Conservation (phyloP, 2,888 invertebrate species). For the Cheilosia urbana region DNA sequence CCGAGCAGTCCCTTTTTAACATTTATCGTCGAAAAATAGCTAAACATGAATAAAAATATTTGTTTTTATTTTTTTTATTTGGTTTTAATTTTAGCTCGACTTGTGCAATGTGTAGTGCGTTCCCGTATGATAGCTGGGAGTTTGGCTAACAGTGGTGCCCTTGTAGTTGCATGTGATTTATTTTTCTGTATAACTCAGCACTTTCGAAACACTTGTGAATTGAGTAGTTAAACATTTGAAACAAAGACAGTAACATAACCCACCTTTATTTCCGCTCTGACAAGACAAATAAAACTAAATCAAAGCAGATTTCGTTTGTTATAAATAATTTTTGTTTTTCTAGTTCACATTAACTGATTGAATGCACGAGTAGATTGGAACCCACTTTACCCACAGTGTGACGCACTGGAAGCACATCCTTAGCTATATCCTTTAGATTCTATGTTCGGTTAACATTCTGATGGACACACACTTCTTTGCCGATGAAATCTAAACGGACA, state of each 20-base stretch:
- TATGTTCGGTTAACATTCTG: constrained; percentile 40
- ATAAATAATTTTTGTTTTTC: background rate
- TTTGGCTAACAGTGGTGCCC: constrained; percentile 11
- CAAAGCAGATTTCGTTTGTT: constrained; percentile 6
- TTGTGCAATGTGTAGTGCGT: background rate
- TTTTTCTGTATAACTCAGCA: constrained; percentile 39
- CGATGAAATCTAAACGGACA: constrained; percentile 65
- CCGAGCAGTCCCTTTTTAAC: constrained; percentile 82
- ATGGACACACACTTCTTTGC: constrained; percentile 56
- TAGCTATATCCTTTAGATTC: background rate
- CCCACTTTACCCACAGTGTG: too few species aligned
- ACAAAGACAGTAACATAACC: constrained; percentile 65
- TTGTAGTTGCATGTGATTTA: constrained; percentile 23
- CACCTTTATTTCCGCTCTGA: constrained; percentile 59
- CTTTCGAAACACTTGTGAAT: constrained; percentile 56
- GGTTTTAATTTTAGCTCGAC: constrained; percentile 22
- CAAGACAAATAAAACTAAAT: constrained; percentile 39
- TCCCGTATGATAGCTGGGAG: constrained; percentile 27
- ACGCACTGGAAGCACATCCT: constrained; percentile 3
- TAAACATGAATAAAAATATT: constrained; percentile 77
- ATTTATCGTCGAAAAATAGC: constrained; percentile 83
- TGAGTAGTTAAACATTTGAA: constrained; percentile 26
- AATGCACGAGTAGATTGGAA: background rate
- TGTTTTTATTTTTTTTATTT: constrained; percentile 8
- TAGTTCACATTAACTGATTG: background rate